Evolutionary conservation across 2,888 invertebrate species (phyloP), one percentile per base, ranked within the genome.

Genomic region (Folsomia manolachei): DNA sequence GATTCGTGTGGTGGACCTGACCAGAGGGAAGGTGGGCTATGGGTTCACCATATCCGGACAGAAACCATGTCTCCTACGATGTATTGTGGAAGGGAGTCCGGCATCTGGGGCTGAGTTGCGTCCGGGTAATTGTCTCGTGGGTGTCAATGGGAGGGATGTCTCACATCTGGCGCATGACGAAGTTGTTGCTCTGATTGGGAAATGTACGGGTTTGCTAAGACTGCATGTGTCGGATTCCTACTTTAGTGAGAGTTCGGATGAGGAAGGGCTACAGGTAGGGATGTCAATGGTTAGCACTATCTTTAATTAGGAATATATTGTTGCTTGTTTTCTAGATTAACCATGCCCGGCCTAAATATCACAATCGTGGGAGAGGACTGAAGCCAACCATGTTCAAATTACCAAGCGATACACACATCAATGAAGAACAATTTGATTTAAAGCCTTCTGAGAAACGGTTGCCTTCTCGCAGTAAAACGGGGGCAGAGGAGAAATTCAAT

Each of bases 21-120:
- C 89, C 9, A 87, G 96, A 76, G 95, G 96, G 1, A 88, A 89
- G 74, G 92, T 92, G 82, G 97, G 97, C 9, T 97, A 95, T 83
- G 97, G 97, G n/a, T 97, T 97, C 83, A 97, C 97, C 24, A 96
- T 97, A 82, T 95, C 96, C 1, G 97, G 97, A 1, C 96, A 97
- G 84, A 91, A 95, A 82, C 97, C 97, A 0, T 97, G 97, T 83
- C 93, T 96, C 76, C 88, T 97, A 72, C 95, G 95, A 68, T 95
- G 94, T 82, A 96, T 97, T 81, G 95, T 95, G 0, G 87, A 89
- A 63, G 92, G 92, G 80, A 93, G 93, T 73, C 95, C 96, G 1
- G 97, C 97, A 0, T 95, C 95, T 82, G 88, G 89, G 75, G 94
- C 94, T 27, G 96, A 96, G 0, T 85, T 97, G 23, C 88, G 94